Percentiles rank a stretch among this genome's conserved stretches.
Evolutionary conservation across 2,797 vertebrate genomes (phyloP).

Genomic region (Cuniculus paca): DNA sequence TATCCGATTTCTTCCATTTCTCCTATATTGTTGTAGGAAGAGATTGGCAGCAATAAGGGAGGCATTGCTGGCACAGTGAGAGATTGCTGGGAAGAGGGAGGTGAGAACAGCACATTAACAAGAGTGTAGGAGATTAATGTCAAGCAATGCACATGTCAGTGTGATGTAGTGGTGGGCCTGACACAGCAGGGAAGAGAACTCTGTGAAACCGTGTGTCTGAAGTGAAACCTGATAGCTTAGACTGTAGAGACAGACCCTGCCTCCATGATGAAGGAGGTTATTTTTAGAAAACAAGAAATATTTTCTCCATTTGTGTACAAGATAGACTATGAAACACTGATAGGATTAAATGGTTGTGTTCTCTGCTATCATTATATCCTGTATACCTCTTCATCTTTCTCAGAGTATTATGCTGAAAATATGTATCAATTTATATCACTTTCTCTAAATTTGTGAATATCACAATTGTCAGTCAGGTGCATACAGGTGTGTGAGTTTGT

Average conservation of each 20-base stretch:
- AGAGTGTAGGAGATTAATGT: slow-evolving; percentile 38
- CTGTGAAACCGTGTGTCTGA: not conserved
- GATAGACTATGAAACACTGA: not conserved
- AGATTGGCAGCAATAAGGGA: slow-evolving; percentile 17
- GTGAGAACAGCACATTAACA: slow-evolving; percentile 45
- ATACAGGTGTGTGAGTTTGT: not conserved
- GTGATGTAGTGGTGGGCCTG: not conserved
- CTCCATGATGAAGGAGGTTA: not conserved
- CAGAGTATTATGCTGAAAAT: not conserved
- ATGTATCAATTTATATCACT: not conserved
- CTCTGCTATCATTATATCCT: not conserved
- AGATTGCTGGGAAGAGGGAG: not conserved
- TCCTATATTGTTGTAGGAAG: not conserved
- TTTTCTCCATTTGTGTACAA: not conserved
- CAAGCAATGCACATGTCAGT: not conserved
- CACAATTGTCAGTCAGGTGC: not conserved
- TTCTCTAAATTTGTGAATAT: not conserved
- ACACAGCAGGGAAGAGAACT: not conserved
- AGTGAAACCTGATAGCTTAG: not conserved
- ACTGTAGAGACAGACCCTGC: not conserved
- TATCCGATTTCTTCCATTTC: not conserved
- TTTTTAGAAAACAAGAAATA: not conserved
- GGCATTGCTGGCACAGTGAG: not conserved
- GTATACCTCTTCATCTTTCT: not conserved
- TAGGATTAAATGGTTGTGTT: not conserved